Evolutionary conservation across 2,113 vertebrate species (phyloP).

Genomic region (Procapra przewalskii): DNA sequence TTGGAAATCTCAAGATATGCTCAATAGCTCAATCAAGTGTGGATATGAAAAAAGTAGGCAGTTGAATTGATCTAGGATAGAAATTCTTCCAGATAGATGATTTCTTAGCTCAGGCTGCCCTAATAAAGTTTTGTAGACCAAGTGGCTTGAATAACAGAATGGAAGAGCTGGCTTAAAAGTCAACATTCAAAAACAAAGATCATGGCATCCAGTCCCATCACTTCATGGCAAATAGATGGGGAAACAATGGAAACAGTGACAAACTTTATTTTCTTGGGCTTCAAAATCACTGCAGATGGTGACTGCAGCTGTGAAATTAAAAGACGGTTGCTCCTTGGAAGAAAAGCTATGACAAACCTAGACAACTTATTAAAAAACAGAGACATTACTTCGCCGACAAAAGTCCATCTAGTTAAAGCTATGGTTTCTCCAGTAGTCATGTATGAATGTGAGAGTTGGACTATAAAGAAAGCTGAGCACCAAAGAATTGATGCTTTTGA

Average conservation of each 20-base stretch:
- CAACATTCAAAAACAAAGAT: background rate
- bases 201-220: background rate
- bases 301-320: background rate
- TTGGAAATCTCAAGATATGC: background rate
- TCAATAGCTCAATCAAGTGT: background rate
- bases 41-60: background rate
- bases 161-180: background rate
- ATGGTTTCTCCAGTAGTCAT: background rate
- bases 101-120: no score
- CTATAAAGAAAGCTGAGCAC: background rate
- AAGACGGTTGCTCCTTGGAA: background rate
- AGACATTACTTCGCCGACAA: fast-evolving
- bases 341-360: background rate
- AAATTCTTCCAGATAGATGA: background rate
- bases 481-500: background rate
- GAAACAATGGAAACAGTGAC: background rate
- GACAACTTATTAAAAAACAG: background rate
- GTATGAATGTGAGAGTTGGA: background rate
- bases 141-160: background rate
- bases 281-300: background rate
- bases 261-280: background rate
- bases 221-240: background rate
- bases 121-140: background rate
- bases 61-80: no score
- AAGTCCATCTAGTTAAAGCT: background rate